Base-by-base conservation (phyloP, 1,140 invertebrate species). In the Euschistus heros region DNA sequence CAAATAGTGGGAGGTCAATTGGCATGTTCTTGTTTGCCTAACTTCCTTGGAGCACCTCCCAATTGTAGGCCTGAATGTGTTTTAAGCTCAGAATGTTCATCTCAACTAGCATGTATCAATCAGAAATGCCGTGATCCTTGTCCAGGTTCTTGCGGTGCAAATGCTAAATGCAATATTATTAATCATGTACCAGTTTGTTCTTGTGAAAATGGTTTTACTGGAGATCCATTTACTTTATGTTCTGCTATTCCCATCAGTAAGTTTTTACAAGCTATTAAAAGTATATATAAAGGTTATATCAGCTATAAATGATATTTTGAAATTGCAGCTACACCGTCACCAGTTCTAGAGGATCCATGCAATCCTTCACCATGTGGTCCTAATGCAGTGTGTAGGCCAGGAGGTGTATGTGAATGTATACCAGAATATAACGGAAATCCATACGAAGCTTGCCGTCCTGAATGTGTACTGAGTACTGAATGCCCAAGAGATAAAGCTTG, bases 401-500 rank as follows among this genome's bases (percentile, higher is more conserved):
- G 72, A 47, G 75, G 74, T 20, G 71, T 75, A 5, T 86, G 84
- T 68, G 78, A 79, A 18, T 91, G 88, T 71, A 72, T 84, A 66
- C 78, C 81, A 2, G 84, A 86, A 72, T 89, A 87, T 71, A 79
- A 80, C 26, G 88, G 83, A 33, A 80, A 79, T 65, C 85, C 86
- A 17, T 81, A 82, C 59, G 79, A 80, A 20, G 80, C 80, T 65
- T 90, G 87, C 71, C 76, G 84, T 63, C 85, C 86, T 10, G 86
- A 89, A 71, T 88, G 86, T 71, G 79, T 81, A 1, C 71, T 82
- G 0, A 81, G 84, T 72, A 76, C 80, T 0, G 87, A 91, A 62
- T 91, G 89, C 72, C 69, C 80, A 1, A 76, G 78, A 37, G 77
- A 83, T 68, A 81, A 79, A 67, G 84, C 86, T 54, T 89, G 87